These are phyloP conservation scores for Cyprinella venusta DNA, from an alignment of 2,797 vertebrate genomes.

Conservation along the genomic window DNA sequence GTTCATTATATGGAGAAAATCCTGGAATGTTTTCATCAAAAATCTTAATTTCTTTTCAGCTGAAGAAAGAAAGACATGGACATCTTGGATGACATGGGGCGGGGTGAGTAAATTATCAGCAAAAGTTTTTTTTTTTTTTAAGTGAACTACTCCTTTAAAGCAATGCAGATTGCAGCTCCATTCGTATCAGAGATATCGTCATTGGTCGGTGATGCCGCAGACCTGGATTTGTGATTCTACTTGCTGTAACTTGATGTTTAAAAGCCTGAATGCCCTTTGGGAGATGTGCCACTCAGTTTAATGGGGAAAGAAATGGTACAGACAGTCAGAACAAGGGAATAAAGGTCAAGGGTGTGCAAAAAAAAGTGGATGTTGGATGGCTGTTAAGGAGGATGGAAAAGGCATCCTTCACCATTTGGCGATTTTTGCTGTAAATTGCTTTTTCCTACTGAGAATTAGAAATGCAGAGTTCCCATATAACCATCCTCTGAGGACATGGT, in stretches of 20 bases:
- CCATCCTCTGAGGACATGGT: background rate
- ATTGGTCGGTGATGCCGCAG: background rate
- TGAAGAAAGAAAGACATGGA: too few relatives aligned
- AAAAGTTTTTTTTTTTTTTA: too few relatives aligned
- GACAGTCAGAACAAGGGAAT: conserved; percentile 39
- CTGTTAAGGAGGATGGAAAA: conserved; percentile 31
- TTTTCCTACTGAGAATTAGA: conserved; percentile 10
- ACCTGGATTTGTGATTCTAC: background rate
- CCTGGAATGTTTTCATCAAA: too few relatives aligned
- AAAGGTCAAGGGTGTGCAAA: conserved; percentile 51
- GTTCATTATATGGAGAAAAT: too few relatives aligned
- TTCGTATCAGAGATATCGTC: background rate
- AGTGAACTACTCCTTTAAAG: background rate
- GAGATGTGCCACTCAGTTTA: conserved; percentile 37
- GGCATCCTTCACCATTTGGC: conserved; percentile 18
- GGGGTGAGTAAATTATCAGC: too few relatives aligned
- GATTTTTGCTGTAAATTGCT: conserved; percentile 44
- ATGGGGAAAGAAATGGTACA: conserved; percentile 32
- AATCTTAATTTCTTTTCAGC: too few relatives aligned
- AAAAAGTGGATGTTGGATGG: conserved; percentile 25
- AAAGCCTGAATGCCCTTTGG: conserved; percentile 21
- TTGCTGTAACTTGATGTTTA: background rate
- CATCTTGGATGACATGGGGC: too few relatives aligned
- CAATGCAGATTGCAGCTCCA: background rate
- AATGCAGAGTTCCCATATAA: background rate